phyloP scores from a whole-genome alignment of 2,113 vertebrate genomes.

The Cyanoderma ruficeps region DNA sequence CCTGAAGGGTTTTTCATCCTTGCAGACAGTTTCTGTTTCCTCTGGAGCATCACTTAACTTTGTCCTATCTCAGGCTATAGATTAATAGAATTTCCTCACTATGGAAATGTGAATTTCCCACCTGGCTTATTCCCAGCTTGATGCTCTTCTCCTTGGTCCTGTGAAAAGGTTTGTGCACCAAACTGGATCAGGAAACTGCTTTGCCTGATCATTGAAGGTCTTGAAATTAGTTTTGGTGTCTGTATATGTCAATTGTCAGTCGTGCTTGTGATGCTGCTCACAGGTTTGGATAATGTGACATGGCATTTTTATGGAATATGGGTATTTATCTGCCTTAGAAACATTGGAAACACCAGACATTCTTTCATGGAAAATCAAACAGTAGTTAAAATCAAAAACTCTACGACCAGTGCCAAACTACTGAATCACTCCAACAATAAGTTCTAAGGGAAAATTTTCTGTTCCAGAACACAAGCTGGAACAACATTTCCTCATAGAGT shows the following conservation, averaged over 20 bases:
- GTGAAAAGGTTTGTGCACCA: neutral
- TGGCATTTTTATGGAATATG: neutral
- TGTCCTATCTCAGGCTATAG: neutral
- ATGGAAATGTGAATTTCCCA: neutral
- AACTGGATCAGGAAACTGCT: neutral
- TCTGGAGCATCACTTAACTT: neutral
- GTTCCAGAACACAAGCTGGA: neutral
- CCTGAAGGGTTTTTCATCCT: neutral
- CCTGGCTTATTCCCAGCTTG: neutral
- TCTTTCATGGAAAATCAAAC: constrained; percentile 55
- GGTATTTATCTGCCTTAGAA: constrained; percentile 2
- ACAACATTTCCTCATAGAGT: neutral
- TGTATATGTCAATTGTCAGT: neutral
- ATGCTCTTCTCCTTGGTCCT: neutral
- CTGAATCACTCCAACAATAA: constrained; percentile 42
- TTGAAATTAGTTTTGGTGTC: neutral
- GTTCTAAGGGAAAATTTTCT: constrained; percentile 23
- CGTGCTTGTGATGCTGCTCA: neutral
- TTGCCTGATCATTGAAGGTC: neutral
- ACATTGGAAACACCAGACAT: neutral
- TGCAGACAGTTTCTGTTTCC: neutral
- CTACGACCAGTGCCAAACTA: constrained; percentile 25
- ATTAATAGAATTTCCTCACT: neutral
- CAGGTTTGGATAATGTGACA: neutral
- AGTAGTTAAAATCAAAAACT: constrained; percentile 53